Percentiles rank a stretch among this genome's conserved stretches.
Conservation (phyloP, 2,797 vertebrate species). For the Pterois miles region DNA sequence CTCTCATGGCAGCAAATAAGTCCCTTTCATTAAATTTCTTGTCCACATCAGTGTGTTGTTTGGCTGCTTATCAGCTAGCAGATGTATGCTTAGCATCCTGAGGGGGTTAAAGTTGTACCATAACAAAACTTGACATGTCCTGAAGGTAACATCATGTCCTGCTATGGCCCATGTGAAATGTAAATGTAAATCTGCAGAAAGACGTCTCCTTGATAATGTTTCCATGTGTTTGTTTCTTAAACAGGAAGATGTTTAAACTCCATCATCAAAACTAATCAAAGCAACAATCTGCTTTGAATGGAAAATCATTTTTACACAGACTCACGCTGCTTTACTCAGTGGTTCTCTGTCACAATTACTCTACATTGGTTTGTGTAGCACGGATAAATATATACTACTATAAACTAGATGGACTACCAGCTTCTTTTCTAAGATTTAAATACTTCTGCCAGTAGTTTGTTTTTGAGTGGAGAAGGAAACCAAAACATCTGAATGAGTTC, state of each 20-base stretch:
- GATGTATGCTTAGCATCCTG: slow-evolving; percentile 21
- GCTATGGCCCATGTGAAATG: not conserved
- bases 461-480: not conserved
- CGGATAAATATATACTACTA: not conserved
- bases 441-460: not conserved
- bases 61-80: slow-evolving; percentile 45
- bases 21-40: slow-evolving; percentile 37
- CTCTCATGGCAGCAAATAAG: slow-evolving; percentile 25
- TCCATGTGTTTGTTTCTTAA: not conserved
- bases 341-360: not conserved
- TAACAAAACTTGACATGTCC: not conserved
- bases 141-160: slow-evolving; percentile 1
- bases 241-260: not conserved
- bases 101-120: slow-evolving; percentile 12
- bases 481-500: not conserved
- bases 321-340: not conserved
- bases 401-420: not conserved
- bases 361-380: not conserved
- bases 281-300: not conserved
- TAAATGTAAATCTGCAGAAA: not conserved
- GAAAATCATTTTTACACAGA: not conserved
- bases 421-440: not conserved
- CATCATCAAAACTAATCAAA: slow-evolving; percentile 17
- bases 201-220: not conserved
- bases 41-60: slow-evolving; percentile 37